Percentiles rank a stretch among this genome's conserved stretches.
phyloP scores from a whole-genome alignment of 2,113 vertebrate species.

The Anguilla rostrata region DNA sequence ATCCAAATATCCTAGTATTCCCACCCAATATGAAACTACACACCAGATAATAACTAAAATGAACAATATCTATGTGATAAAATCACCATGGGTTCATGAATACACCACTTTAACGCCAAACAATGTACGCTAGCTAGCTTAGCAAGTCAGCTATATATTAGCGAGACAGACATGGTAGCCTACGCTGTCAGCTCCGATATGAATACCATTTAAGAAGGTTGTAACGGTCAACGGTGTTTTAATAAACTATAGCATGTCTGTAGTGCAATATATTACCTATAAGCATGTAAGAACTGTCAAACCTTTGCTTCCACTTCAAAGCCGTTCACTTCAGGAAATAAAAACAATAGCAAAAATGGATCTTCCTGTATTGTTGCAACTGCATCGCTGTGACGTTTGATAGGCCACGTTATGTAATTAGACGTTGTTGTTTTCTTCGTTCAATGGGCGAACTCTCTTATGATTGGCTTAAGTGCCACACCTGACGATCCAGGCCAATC shows the following conservation, averaged over 20 bases:
- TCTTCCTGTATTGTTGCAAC: constrained; percentile 30
- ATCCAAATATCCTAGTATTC: background rate
- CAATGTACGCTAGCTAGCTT: background rate
- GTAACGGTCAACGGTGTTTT: background rate
- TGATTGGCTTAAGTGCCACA: background rate
- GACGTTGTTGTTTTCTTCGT: background rate
- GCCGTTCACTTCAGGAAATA: constrained; percentile 35
- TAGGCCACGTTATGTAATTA: background rate
- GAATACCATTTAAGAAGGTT: too few species aligned
- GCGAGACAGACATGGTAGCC: background rate
- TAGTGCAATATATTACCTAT: background rate
- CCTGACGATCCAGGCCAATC: background rate
- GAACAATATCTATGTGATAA: background rate
- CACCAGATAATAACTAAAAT: background rate
- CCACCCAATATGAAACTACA: background rate
- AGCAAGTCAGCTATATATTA: background rate
- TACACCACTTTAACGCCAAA: background rate
- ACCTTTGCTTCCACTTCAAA: constrained; percentile 11
- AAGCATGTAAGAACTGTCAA: constrained; percentile 13
- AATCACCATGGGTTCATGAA: background rate
- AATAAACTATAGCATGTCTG: background rate
- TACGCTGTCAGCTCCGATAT: background rate
- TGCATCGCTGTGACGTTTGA: background rate
- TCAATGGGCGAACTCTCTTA: background rate
- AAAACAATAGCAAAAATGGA: constrained; percentile 24